Percentiles rank a stretch among this genome's conserved stretches.
Evolutionary conservation across 2,888 invertebrate species (phyloP).

Genomic region (Torymus aiolomorphi): DNA sequence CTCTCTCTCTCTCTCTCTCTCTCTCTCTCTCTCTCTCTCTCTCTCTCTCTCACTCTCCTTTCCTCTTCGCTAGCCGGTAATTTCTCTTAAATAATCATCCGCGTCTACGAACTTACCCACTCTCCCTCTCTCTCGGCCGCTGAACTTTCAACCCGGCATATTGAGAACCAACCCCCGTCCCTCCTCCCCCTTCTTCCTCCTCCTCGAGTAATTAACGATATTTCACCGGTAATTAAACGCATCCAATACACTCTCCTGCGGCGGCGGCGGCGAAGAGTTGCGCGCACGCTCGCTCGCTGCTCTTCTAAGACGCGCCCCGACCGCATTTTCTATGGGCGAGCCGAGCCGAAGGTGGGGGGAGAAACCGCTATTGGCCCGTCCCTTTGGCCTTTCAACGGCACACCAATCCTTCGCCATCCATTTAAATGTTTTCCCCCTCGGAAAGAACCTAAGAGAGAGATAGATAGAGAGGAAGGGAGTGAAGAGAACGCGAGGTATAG

Average conservation of each 20-base stretch:
- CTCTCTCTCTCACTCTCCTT: no score
- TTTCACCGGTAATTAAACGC: slow-evolving; percentile 75
- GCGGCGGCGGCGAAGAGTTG: slow-evolving; percentile 62
- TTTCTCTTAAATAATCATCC: slow-evolving; percentile 52
- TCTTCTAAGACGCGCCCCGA: slow-evolving; percentile 37
- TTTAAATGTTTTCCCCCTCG: slow-evolving; percentile 56
- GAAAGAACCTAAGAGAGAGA: background rate
- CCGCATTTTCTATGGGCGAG: slow-evolving; percentile 70
- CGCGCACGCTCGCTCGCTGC: slow-evolving; percentile 56
- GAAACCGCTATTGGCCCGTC: slow-evolving; percentile 68
- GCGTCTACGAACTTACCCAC: slow-evolving; percentile 26
- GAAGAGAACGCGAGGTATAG: background rate
- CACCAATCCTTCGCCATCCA: slow-evolving; percentile 58
- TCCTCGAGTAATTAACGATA: slow-evolving; percentile 73
- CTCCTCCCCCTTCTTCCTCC: background rate
- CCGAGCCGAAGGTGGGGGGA: slow-evolving; percentile 38
- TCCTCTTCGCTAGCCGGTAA: slow-evolving; percentile 19
- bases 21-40: no score
- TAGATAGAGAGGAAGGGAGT: background rate
- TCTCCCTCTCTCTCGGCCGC: background rate
- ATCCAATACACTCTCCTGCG: slow-evolving; percentile 60
- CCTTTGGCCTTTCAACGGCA: slow-evolving; percentile 48
- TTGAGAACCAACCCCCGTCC: background rate
- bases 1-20: no score
- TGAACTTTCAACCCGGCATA: slow-evolving; percentile 22